Evolutionary conservation across 2,113 vertebrate genomes (phyloP), one percentile per base, ranked within the genome.

Genomic region (Malurus elegans): DNA sequence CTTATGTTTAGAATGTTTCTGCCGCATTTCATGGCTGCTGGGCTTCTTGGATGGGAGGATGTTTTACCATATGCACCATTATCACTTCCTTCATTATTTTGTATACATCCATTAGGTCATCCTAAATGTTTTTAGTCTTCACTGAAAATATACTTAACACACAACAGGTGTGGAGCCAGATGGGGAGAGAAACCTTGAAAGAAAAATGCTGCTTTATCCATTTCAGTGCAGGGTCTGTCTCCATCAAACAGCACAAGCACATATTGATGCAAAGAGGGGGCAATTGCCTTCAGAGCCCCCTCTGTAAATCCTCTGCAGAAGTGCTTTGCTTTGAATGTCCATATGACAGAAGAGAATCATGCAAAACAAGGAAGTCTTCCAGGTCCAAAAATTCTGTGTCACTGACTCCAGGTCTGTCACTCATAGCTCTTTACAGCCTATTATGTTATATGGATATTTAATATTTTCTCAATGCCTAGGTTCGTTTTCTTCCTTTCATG

Each of bases 1-100:
- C 79, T 90, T 94, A 47, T 82, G 21, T 92, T 95, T 88, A 90
- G 71, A 88, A 29, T 47, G 31, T 34, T 83, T 94, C 79, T 94
- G 54, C 45, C 70, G 83, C 31, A 48, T 91, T 94, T 91, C 29
- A 62, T 76, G 87, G 50, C 56, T 73, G 4, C 48, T 85, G 26
- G 40, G 38, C 54, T 66, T 92, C 67, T 94, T 91, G 64, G 71
- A 70, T 83, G 70, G 24, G 29, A 92, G 42, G 40, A 90, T 83
- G 44, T 94, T 95, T 95, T 90, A 83, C 44, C 40, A 45, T 83
- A 42, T 86, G 70, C 66, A 95, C 83, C 67, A 76, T 96, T 96
- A 97, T 94, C 93, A 90, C 90, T 95, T 88, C 54, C 50, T 95
- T 95, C 60, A 76, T 94, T 96, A 70, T 93, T 95, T 96, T 93